Evolutionary conservation across 2,113 vertebrate species (phyloP).

Genomic region (Paracanthobrama guichenoti): DNA sequence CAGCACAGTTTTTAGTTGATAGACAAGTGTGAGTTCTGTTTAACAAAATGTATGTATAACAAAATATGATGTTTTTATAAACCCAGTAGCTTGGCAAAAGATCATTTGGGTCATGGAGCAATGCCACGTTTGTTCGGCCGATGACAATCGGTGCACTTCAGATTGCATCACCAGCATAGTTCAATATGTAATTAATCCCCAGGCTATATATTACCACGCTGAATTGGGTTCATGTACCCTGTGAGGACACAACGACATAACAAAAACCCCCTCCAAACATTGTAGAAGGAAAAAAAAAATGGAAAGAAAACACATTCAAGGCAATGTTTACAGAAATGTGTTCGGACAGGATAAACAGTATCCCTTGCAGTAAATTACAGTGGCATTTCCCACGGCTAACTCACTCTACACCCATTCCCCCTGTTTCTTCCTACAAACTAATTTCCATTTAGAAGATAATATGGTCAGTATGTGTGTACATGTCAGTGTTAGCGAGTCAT

Average conservation of each 20-base stretch:
- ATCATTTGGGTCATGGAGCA: background rate
- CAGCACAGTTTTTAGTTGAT: background rate
- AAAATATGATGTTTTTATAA: background rate
- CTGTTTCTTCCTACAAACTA: background rate
- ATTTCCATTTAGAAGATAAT: conserved; percentile 24
- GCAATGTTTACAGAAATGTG: conserved; percentile 41
- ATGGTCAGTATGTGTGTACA: conserved; percentile 2
- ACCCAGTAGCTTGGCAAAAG: background rate
- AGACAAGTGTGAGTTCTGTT: background rate
- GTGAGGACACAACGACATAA: conserved; percentile 7
- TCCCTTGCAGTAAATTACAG: conserved; percentile 16
- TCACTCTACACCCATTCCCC: background rate
- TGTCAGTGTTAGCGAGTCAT: background rate
- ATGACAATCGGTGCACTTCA: background rate
- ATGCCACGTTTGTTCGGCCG: conserved; percentile 13
- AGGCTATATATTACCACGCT: conserved; percentile 2
- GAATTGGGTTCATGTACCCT: background rate
- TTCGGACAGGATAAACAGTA: conserved; percentile 29
- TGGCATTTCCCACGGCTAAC: conserved; percentile 17
- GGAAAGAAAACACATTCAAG: conserved; percentile 32
- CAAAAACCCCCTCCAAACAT: conserved; percentile 14
- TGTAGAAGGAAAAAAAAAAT: background rate
- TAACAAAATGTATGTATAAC: background rate
- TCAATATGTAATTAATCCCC: conserved; percentile 39
- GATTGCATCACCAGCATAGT: conserved; percentile 28